Base-by-base conservation (phyloP, 2,888 invertebrate species). In the Papilio demoleus region DNA sequence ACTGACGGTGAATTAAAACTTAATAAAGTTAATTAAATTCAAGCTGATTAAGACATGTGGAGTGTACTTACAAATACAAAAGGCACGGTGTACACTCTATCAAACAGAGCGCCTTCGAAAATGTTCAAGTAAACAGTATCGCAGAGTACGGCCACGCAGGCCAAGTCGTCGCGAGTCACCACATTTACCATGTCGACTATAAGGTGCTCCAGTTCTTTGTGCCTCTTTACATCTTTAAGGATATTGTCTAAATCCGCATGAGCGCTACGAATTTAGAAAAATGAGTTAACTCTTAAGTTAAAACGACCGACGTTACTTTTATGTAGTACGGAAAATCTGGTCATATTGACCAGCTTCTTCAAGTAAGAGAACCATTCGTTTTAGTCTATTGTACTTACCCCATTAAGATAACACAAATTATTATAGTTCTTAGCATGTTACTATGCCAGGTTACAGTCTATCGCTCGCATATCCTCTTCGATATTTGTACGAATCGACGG, bases 121-220 rank as follows among this genome's bases (percentile, higher is more conserved):
- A 94, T 81, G 62, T 91, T 89, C 56, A 93, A 82, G 74, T 94
- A 94, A 0, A 93, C 84, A 0, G 88, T 74, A 76, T 95, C 95
- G 38, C 90, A 90, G 2, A 95, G 81, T 5, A 94, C 78, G 0
- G 92, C 88, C 4, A 94, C 79, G 76, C 95, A 95, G 17, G 93
- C 88, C 67, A 90, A 76, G 68, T 88, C 88, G 31, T 84, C 87
- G 22, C 73, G 74, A 5, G 75, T 74, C 1, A 77, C 74, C 0
- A 73, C 75, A 58, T 88, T 85, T 11, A 91, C 70, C 5, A 90
- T 72, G 70, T 88, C 88, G 1, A 86, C 79, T 0, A 91, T 75
- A 0, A 92, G 71, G 1, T 76, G 74, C 72, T 89, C 83, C 61
- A 93, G 75, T 65, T 92, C 89, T 56, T 78, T 82, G 1, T 78